Evolutionary conservation across 2,888 invertebrate species (phyloP).

Genomic region (Chloroclysta siterata): DNA sequence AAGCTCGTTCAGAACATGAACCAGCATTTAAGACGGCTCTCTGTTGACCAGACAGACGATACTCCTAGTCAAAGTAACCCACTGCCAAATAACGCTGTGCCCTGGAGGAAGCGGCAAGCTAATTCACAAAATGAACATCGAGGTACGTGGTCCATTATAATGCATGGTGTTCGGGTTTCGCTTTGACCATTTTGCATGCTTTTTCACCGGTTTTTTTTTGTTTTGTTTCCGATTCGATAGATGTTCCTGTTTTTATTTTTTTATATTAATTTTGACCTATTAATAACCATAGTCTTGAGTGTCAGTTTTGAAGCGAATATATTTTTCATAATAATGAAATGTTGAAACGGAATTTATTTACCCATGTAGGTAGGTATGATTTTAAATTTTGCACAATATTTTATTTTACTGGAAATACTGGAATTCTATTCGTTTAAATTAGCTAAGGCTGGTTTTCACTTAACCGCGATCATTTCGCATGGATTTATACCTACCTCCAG

Average conservation of each 20-base stretch:
- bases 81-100: constrained; percentile 77
- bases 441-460: too few species aligned
- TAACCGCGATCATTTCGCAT: too few species aligned
- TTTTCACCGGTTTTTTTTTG: constrained; percentile 36
- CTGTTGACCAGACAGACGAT: constrained; percentile 70
- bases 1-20: constrained; percentile 77
- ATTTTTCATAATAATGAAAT: neutral
- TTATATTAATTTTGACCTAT: neutral
- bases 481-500: too few species aligned
- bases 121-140: constrained; percentile 78
- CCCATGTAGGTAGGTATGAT: too few species aligned
- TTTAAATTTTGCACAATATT: too few species aligned
- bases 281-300: neutral
- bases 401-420: too few species aligned
- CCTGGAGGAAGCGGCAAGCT: constrained; percentile 80
- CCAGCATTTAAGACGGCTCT: constrained; percentile 76
- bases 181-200: constrained; percentile 76
- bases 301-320: neutral
- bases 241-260: neutral
- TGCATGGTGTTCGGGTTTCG: constrained; percentile 80
- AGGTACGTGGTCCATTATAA: constrained; percentile 79
- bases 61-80: constrained; percentile 77
- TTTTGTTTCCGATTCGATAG: neutral
- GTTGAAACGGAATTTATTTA: too few species aligned
- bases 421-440: too few species aligned